Evolutionary conservation across 2,113 vertebrate genomes (phyloP), one percentile per base, ranked within the genome.

Genomic region (Macquaria australasica): DNA sequence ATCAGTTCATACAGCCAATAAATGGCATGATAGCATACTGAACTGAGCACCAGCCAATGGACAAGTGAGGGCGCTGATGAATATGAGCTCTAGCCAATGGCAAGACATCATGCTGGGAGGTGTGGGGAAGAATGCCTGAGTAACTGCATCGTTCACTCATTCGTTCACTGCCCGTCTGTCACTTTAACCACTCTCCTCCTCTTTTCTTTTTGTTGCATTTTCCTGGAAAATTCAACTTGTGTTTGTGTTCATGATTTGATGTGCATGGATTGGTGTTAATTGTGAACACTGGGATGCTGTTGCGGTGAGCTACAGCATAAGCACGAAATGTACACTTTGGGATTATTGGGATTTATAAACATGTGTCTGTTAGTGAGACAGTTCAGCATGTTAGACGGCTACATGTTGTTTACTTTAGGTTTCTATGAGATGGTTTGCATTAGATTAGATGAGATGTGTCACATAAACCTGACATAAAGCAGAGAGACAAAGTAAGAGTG

Each of bases 81-180:
- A 90, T 41, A 48, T 56, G 37, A 73, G 31, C 51, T 72, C n/a
- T 1, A 59, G 88, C 84, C 87, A 88, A 76, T 71, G 74, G 66
- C 51, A 55, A 28, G 51, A 63, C 41, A 12, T 64, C 91, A 77
- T 68, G 82, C 88, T 86, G 89, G 41, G 86, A 84, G 31, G 67
- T 82, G 77, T 16, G 20, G 28, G 63, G 45, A 78, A 71, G 41
- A 88, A 88, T 75, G 89, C 51, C 58, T 77, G 60, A 87, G 60
- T 81, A 50, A 82, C 81, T 90, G 78, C 20, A 85, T 67, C 18
- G 77, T 67, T 91, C 91, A 92, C 59, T 88, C 92, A 92, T 55
- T 91, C 77, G 60, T 86, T 89, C 71, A 91, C 31, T 81, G 66
- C 48, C 93, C 90, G 43, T 91, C 86, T 94, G 92, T 80, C 80